phyloP scores from a whole-genome alignment of 2,113 vertebrate species.

The Myotis lucifugus region DNA sequence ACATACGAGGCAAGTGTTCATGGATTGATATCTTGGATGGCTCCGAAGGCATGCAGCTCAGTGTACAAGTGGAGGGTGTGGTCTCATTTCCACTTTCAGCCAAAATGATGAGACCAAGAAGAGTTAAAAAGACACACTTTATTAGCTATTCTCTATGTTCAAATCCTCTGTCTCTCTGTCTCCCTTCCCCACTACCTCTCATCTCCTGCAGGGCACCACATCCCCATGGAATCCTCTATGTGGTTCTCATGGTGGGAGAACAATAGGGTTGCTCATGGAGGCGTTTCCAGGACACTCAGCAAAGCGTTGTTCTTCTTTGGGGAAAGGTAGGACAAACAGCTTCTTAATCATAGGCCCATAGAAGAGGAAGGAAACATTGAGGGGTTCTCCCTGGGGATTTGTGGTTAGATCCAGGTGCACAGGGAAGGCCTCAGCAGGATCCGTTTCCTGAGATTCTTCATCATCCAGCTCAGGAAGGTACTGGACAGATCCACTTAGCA shows the following conservation, averaged over 20 bases:
- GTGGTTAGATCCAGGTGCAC: constrained; percentile 60
- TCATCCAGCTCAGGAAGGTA: background rate
- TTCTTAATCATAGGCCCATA: background rate
- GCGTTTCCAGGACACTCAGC: constrained; percentile 76
- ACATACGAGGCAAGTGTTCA: background rate
- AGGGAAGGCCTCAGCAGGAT: background rate
- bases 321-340: constrained; percentile 78
- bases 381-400: background rate
- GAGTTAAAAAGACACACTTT: background rate
- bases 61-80: too few species aligned
- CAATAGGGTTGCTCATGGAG: background rate
- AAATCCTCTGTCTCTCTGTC: background rate
- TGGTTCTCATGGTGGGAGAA: constrained; percentile 64
- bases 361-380: constrained; percentile 62
- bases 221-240: background rate
- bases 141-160: background rate
- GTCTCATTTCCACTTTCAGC: background rate
- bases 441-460: background rate
- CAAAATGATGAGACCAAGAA: background rate
- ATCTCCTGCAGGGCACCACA: background rate
- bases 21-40: background rate
- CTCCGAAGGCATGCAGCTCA: background rate
- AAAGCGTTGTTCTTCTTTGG: constrained; percentile 60
- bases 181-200: background rate
- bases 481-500: constrained; percentile 43